Conservation (phyloP, 2,888 invertebrate genomes). For the Plemyria rubiginata region DNA sequence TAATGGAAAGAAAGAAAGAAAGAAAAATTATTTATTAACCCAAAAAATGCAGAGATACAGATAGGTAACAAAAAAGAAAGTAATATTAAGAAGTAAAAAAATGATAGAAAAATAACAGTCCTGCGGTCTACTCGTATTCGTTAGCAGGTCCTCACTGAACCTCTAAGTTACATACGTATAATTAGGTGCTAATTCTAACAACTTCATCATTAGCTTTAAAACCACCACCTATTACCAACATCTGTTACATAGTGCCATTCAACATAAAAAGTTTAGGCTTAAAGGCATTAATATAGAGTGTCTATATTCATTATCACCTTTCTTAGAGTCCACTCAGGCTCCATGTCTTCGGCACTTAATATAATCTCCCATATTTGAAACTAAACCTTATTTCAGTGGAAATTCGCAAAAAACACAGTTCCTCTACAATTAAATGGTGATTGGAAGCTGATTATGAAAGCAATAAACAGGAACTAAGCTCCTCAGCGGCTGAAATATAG, state of each 20-base stretch:
- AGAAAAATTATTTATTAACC: too few relatives aligned
- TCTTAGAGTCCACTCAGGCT: slow-evolving; percentile 16
- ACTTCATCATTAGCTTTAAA: too few relatives aligned
- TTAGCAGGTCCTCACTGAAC: too few relatives aligned
- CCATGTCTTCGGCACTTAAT: slow-evolving; percentile 36
- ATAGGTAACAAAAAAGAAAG: too few relatives aligned
- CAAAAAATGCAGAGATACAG: too few relatives aligned
- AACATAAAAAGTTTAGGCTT: not conserved
- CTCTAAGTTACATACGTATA: too few relatives aligned
- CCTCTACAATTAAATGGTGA: slow-evolving; percentile 34
- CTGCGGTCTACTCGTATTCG: too few relatives aligned
- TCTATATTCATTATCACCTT: slow-evolving; percentile 1
- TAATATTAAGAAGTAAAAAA: too few relatives aligned
- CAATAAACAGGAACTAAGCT: slow-evolving; percentile 13
- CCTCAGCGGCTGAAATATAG: slow-evolving; percentile 12
- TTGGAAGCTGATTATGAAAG: slow-evolving; percentile 33
- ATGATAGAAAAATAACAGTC: too few relatives aligned
- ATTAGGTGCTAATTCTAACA: too few relatives aligned
- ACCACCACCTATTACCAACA: too few relatives aligned
- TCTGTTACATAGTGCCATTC: not conserved
- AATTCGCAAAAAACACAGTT: slow-evolving; percentile 31
- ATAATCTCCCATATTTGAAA: slow-evolving; percentile 39
- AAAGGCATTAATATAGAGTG: not conserved
- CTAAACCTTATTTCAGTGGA: slow-evolving; percentile 30
- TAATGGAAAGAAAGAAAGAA: too few relatives aligned